Conservation (phyloP, 2,113 vertebrate genomes). For the Pomatorhinus ruficollis region DNA sequence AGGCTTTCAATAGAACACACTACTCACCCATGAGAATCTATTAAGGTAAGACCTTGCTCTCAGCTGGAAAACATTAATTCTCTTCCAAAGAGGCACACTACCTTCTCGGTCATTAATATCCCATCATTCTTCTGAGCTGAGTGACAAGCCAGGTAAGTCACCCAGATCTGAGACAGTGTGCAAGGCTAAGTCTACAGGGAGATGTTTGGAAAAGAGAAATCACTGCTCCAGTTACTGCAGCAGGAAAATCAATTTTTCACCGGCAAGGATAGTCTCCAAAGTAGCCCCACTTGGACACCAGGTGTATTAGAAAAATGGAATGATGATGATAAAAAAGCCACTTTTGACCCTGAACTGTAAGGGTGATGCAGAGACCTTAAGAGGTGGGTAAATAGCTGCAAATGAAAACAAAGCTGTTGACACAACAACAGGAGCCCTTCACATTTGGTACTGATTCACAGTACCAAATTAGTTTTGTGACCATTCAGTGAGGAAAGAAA, state of each 20-base stretch:
- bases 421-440: background rate
- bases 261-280: background rate
- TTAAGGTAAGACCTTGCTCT: slow-evolving; percentile 30
- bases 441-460: background rate
- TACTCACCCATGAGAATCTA: background rate
- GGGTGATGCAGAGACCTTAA: background rate
- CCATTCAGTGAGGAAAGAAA: background rate
- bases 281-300: background rate
- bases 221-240: background rate
- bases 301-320: background rate
- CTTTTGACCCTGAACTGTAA: background rate
- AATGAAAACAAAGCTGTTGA: slow-evolving; percentile 12
- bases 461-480: background rate
- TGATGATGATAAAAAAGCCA: background rate
- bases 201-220: background rate
- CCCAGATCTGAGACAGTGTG: background rate
- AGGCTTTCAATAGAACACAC: background rate
- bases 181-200: background rate
- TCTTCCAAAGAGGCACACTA: background rate
- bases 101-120: slow-evolving; percentile 19
- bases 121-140: slow-evolving; percentile 7
- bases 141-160: slow-evolving; percentile 2
- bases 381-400: background rate
- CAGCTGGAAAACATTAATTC: slow-evolving; percentile 27
- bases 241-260: background rate